phyloP scores from a whole-genome alignment of 2,113 vertebrate genomes.

The Cervus canadensis region DNA sequence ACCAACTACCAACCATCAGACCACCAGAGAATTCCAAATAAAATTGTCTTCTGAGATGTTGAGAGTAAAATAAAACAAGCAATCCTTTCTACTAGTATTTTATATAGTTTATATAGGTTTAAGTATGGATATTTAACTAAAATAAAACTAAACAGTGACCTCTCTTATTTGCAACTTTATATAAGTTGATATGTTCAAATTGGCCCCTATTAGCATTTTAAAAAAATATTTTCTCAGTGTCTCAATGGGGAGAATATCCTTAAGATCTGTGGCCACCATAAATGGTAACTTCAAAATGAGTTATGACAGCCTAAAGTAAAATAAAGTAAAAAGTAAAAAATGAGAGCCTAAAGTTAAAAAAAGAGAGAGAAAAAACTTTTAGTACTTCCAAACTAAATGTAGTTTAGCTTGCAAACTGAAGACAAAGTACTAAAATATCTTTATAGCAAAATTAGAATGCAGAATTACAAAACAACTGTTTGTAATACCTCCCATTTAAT shows the following conservation, averaged over 20 bases:
- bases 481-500: not conserved
- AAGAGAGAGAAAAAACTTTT: not conserved
- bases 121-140: slow-evolving; percentile 3
- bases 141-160: not conserved
- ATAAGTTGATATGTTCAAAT: not conserved
- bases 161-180: not conserved
- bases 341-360: not conserved
- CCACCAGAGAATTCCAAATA: not conserved
- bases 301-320: not conserved
- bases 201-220: not conserved
- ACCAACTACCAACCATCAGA: not conserved
- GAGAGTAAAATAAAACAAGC: not conserved
- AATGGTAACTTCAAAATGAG: slow-evolving; percentile 25
- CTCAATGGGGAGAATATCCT: not conserved
- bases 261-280: not conserved
- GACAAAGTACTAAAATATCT: not conserved
- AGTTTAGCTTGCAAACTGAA: not conserved
- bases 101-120: not conserved
- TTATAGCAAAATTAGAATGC: slow-evolving; percentile 15
- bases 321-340: not conserved
- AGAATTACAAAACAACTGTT: not conserved
- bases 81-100: not conserved
- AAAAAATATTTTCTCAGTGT: not conserved
- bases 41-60: not conserved
- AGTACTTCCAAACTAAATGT: slow-evolving; percentile 12